Evolutionary conservation across 2,113 vertebrate species (phyloP).

Genomic region (Neodon shergylaensis): DNA sequence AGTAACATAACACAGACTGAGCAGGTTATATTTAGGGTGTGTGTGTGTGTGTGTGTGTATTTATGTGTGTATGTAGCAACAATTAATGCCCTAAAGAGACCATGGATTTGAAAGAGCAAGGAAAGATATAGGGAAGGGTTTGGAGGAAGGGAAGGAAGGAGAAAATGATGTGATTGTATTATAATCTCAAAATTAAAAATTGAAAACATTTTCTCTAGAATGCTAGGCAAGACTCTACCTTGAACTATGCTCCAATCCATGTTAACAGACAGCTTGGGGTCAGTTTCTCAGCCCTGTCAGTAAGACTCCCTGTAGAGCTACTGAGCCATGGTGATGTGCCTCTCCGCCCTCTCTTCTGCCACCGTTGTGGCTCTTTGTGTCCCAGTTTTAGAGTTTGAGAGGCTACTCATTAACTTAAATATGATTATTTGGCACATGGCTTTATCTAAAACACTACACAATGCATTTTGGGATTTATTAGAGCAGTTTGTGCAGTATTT

Average conservation of each 20-base stretch:
- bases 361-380: not conserved
- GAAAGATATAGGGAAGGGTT: not conserved
- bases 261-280: not conserved
- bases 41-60: not conserved
- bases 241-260: not conserved
- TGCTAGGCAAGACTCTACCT: not conserved
- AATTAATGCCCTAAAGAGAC: not conserved
- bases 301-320: not conserved
- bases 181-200: not conserved
- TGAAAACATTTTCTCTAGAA: not conserved
- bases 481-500: not conserved
- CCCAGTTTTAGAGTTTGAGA: slow-evolving; percentile 49
- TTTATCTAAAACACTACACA: slow-evolving; percentile 33
- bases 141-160: not conserved
- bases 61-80: not conserved
- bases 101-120: not conserved
- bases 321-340: not conserved
- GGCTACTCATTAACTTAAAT: slow-evolving; percentile 1
- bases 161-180: not conserved
- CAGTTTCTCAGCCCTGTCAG: not conserved
- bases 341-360: not conserved
- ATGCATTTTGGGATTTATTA: slow-evolving; percentile 15
- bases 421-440: not conserved
- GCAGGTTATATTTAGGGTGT: not conserved
- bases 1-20: not conserved